A percentile compares a stretch with the other conserved stretches of the same genome.
phyloP scores from a whole-genome alignment of 2,888 invertebrate genomes.

The Operophtera brumata region DNA sequence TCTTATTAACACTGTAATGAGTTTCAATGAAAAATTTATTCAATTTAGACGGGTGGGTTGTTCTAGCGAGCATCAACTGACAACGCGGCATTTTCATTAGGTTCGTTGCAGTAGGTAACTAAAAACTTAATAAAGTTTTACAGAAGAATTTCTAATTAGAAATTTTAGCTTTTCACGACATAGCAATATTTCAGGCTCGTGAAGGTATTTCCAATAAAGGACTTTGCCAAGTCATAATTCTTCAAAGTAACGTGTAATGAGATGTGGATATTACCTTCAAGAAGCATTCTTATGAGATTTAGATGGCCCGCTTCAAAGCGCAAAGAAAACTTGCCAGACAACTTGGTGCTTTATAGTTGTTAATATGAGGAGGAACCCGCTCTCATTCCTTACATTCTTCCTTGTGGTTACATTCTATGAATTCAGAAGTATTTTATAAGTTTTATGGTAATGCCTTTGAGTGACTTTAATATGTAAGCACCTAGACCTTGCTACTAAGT shows the following conservation, averaged over 20 bases:
- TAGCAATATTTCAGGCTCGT: constrained; percentile 79
- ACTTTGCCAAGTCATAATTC: constrained; percentile 81
- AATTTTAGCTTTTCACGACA: constrained; percentile 80
- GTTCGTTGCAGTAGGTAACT: constrained; percentile 64
- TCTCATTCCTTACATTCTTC: constrained; percentile 21
- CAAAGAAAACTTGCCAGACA: constrained; percentile 33
- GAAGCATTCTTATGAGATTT: constrained; percentile 72
- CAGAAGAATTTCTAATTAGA: constrained; percentile 80
- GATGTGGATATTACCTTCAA: constrained; percentile 72
- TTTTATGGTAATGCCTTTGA: not conserved
- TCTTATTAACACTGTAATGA: constrained; percentile 34
- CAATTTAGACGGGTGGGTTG: constrained; percentile 41
- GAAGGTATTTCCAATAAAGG: constrained; percentile 81
- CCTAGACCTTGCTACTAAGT: too few species aligned
- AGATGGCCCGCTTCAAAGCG: constrained; percentile 51
- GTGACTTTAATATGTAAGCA: not conserved
- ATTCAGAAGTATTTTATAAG: constrained; percentile 4
- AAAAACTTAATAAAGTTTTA: constrained; percentile 79
- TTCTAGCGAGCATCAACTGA: constrained; percentile 50
- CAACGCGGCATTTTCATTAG: constrained; percentile 76
- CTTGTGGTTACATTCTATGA: constrained; percentile 18
- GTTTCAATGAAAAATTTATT: constrained; percentile 39
- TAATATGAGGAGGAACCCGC: constrained; percentile 23
- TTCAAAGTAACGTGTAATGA: constrained; percentile 80
- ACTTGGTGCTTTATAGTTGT: constrained; percentile 27